Conservation (phyloP, 2,797 vertebrate genomes). For the Xenops minutus region DNA sequence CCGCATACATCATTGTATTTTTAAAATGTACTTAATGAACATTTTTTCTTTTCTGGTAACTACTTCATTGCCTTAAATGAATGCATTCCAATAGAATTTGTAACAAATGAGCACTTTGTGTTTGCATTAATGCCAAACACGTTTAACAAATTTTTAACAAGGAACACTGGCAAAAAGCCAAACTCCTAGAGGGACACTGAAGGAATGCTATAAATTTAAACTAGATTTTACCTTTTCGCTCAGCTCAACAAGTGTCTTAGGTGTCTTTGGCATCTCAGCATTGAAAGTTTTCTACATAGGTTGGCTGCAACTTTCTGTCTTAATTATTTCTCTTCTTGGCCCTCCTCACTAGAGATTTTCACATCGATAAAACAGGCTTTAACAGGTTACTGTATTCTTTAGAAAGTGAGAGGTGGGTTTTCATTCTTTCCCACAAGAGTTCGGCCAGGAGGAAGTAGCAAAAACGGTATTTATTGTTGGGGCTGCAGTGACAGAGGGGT, state of each 20-base stretch:
- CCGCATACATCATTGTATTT: slow-evolving; percentile 92
- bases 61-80: slow-evolving; percentile 86
- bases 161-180: slow-evolving; percentile 84
- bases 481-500: not conserved
- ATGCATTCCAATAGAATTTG: slow-evolving; percentile 88
- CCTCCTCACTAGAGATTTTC: slow-evolving; percentile 40
- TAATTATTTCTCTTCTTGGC: slow-evolving; percentile 65
- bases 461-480: not conserved
- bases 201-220: slow-evolving; percentile 83
- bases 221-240: slow-evolving; percentile 81
- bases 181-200: slow-evolving; percentile 82
- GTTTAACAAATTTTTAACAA: slow-evolving; percentile 89
- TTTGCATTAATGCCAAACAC: slow-evolving; percentile 91
- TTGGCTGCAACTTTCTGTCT: slow-evolving; percentile 42
- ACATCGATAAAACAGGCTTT: not conserved
- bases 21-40: slow-evolving; percentile 85
- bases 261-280: slow-evolving; percentile 73
- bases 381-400: slow-evolving; percentile 2
- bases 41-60: slow-evolving; percentile 86
- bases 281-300: slow-evolving; percentile 40
- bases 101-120: slow-evolving; percentile 93
- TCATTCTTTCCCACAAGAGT: not conserved
- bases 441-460: not conserved
- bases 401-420: not conserved
- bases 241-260: slow-evolving; percentile 78